Conservation (phyloP, 2,113 vertebrate genomes). For the Rhineura floridana region DNA sequence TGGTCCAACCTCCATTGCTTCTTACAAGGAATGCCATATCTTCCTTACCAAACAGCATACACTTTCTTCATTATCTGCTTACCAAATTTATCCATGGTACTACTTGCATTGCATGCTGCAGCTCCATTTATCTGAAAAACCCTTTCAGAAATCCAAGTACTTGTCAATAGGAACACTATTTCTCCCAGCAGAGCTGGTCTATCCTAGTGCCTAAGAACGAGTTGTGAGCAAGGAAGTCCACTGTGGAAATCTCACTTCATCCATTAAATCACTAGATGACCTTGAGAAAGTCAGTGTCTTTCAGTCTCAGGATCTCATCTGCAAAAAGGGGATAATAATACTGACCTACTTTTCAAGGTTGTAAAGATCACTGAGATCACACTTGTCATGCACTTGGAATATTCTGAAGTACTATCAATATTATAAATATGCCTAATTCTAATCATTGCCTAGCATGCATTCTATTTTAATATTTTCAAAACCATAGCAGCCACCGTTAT, state of each 20-base stretch:
- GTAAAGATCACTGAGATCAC: neutral
- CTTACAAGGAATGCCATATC: neutral
- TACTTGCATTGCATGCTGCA: neutral
- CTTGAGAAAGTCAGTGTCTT: neutral
- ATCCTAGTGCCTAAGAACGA: neutral
- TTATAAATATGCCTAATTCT: too few species aligned
- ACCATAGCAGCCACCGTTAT: too few species aligned
- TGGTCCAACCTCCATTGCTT: too few species aligned
- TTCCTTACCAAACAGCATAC: neutral
- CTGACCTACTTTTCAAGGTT: too few species aligned
- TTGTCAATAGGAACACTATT: neutral
- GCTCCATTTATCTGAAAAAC: neutral
- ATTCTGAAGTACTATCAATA: neutral
- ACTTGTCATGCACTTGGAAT: too few species aligned
- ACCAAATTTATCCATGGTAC: neutral
- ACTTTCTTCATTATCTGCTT: neutral
- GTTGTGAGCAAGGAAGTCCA: neutral
- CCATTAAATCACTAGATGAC: neutral
- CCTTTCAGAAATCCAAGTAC: neutral
- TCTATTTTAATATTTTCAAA: too few species aligned
- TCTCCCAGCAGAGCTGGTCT: neutral
- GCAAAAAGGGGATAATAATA: neutral
- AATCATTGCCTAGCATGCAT: too few species aligned
- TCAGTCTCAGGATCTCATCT: neutral
- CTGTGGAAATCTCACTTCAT: neutral